These are phyloP conservation scores for Heliothis virescens DNA, from an alignment of 1,140 invertebrate genomes.

Conservation along the genomic window DNA sequence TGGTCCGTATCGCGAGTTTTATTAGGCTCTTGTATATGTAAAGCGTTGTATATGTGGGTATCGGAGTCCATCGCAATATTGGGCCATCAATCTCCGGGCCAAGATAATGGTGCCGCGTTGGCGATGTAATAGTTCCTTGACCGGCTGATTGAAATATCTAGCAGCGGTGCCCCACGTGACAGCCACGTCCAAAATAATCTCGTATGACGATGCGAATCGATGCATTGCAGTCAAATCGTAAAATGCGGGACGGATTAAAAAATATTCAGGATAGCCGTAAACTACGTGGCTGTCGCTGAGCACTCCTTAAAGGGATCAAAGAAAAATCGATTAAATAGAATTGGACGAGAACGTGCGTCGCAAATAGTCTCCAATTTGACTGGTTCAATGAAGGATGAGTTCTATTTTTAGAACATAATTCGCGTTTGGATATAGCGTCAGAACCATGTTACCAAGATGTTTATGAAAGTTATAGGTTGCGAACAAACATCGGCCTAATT, in stretches of 20 bases:
- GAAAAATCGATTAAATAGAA: not conserved
- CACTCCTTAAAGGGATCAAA: conserved; percentile 4
- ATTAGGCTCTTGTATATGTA: conserved; percentile 23
- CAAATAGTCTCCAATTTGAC: conserved; percentile 11
- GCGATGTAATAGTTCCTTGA: conserved; percentile 77
- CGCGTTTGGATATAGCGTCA: not conserved
- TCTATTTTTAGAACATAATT: conserved; percentile 10
- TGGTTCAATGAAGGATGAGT: not conserved
- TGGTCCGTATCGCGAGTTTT: conserved; percentile 45
- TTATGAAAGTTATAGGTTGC: conserved; percentile 17
- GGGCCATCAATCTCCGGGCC: conserved; percentile 73
- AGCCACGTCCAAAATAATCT: conserved; percentile 51
- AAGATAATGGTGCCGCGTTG: conserved; percentile 71
- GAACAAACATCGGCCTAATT: conserved; percentile 53
- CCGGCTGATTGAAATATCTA: conserved; percentile 75
- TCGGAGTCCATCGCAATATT: conserved; percentile 71
- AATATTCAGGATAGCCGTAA: not conserved
- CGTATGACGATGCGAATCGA: conserved; percentile 42
- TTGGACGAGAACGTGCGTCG: not conserved
- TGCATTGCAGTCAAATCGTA: conserved; percentile 20
- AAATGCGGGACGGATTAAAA: conserved; percentile 9
- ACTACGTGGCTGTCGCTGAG: not conserved
- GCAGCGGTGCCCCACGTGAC: conserved; percentile 57
- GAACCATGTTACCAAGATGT: conserved; percentile 17
- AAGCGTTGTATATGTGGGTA: conserved; percentile 41